These are phyloP conservation scores for Polypterus bichir DNA, from an alignment of 2,113 vertebrate genomes.

Conservation along the genomic window DNA sequence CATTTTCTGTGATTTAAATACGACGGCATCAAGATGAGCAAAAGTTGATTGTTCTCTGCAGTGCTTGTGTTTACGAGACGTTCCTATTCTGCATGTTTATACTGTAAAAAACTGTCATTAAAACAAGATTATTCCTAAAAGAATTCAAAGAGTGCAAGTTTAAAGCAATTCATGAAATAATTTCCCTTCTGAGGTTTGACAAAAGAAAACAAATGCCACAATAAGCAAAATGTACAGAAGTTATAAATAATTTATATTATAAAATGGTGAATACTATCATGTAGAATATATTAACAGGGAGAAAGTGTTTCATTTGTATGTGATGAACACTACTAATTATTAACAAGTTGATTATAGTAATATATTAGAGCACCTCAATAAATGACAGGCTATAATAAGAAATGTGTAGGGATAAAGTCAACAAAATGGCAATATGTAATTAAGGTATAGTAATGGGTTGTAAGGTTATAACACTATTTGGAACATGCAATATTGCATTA, in stretches of 20 bases:
- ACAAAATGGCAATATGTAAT: no score
- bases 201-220: neutral
- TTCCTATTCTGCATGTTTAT: neutral
- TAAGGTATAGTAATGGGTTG: no score
- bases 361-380: no score
- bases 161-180: neutral
- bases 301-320: no score
- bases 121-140: neutral
- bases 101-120: conserved; percentile 1
- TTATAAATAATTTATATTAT: neutral
- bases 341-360: no score
- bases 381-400: no score
- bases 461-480: no score
- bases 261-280: neutral
- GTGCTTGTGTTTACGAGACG: neutral
- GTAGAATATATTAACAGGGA: neutral
- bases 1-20: no score
- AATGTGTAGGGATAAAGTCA: no score
- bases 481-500: no score
- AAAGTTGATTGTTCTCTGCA: neutral
- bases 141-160: neutral
- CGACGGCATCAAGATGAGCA: neutral
- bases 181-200: neutral
- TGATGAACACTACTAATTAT: no score
- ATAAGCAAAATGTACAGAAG: neutral